Percentiles rank a stretch among this genome's conserved stretches.
phyloP scores from a whole-genome alignment of 2,888 invertebrate species.

The Pterostichus madidus region DNA sequence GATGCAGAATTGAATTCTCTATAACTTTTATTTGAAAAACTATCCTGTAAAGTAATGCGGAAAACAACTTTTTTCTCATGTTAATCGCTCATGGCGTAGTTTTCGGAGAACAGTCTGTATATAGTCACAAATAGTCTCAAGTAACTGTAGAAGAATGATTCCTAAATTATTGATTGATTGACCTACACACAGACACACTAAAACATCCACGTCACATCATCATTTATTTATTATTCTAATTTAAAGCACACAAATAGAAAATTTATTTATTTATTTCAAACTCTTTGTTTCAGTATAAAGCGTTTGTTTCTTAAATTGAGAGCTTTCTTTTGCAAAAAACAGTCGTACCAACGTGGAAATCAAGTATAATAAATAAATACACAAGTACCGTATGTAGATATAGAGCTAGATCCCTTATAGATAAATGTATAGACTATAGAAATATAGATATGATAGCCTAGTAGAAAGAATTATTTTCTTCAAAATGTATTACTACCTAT shows the following conservation, averaged over 20 bases:
- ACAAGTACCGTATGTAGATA: conserved; percentile 26
- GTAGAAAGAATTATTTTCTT: too few species aligned
- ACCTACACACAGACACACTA: too few species aligned
- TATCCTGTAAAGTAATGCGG: too few species aligned
- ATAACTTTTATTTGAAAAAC: too few species aligned
- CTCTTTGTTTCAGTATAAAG: conserved; percentile 26
- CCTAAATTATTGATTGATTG: not conserved
- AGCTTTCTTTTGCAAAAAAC: conserved; percentile 35
- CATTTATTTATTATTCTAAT: not conserved
- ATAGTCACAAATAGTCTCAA: too few species aligned
- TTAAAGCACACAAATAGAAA: not conserved
- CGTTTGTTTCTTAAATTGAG: conserved; percentile 20
- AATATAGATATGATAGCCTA: not conserved
- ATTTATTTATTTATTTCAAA: conserved; percentile 17
- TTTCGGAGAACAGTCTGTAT: too few species aligned
- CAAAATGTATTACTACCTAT: too few species aligned
- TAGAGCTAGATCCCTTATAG: not conserved
- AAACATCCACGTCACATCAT: not conserved
- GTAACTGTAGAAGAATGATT: too few species aligned
- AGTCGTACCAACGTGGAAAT: conserved; percentile 11
- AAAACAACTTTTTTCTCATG: too few species aligned
- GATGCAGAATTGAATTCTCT: too few species aligned
- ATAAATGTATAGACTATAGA: not conserved
- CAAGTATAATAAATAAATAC: not conserved
- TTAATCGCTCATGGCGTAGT: too few species aligned